phyloP scores from a whole-genome alignment of 2,888 invertebrate species.

The Diaperis boleti region DNA sequence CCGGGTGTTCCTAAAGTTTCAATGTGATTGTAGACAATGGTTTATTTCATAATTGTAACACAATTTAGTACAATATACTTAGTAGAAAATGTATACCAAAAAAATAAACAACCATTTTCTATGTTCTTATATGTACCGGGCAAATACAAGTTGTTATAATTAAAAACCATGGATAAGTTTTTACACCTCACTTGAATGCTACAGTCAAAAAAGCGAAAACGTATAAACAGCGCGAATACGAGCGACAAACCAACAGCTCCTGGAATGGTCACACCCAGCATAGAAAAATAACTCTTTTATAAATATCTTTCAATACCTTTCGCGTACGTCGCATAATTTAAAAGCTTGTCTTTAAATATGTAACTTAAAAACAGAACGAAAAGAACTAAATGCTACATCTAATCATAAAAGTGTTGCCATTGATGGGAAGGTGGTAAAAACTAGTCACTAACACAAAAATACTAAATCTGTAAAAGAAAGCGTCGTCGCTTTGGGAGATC shows the following conservation, averaged over 20 bases:
- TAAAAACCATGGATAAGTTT: slow-evolving; percentile 22
- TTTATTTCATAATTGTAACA: slow-evolving; percentile 46
- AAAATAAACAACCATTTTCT: slow-evolving; percentile 47
- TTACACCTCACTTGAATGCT: slow-evolving; percentile 31
- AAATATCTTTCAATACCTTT: slow-evolving; percentile 16
- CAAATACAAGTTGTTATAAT: slow-evolving; percentile 31
- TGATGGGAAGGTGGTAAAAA: slow-evolving; percentile 40
- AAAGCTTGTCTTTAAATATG: slow-evolving; percentile 29
- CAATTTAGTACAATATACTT: slow-evolving; percentile 44
- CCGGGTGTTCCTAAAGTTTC: background rate
- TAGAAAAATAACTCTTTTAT: slow-evolving; percentile 39
- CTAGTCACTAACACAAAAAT: slow-evolving; percentile 44
- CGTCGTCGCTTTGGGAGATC: slow-evolving; percentile 45
- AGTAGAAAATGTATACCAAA: slow-evolving; percentile 55
- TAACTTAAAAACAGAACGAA: slow-evolving; percentile 18
- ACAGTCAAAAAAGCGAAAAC: slow-evolving; percentile 13
- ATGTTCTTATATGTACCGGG: slow-evolving; percentile 24
- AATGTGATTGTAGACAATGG: slow-evolving; percentile 48
- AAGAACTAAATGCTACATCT: slow-evolving; percentile 42
- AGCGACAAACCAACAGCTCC: slow-evolving; percentile 10
- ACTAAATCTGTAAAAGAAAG: slow-evolving; percentile 43
- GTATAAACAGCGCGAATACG: slow-evolving; percentile 14
- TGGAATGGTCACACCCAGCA: slow-evolving; percentile 41
- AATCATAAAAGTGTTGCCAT: slow-evolving; percentile 26
- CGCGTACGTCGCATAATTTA: slow-evolving; percentile 26